Evolutionary conservation across 2,113 vertebrate genomes (phyloP).

Genomic region (Azemiops feae): DNA sequence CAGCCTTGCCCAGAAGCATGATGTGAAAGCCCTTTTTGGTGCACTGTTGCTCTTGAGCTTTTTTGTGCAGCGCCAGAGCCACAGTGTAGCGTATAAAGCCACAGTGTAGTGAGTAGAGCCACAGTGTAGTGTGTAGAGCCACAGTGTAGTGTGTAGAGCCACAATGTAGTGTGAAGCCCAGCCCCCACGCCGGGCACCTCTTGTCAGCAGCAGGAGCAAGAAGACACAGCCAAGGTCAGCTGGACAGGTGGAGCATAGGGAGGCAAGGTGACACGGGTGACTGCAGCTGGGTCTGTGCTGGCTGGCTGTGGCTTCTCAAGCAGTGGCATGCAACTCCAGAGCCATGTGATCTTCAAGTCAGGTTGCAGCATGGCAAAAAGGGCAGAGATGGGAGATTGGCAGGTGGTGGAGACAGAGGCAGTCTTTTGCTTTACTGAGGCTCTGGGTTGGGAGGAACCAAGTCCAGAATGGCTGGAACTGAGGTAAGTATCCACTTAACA

Average conservation of each 20-base stretch:
- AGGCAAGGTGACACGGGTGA: not conserved
- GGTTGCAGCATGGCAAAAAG: not conserved
- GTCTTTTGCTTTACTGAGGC: not conserved
- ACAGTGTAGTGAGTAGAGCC: too few species aligned
- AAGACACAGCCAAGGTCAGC: not conserved
- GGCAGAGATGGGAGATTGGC: not conserved
- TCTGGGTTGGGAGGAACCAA: not conserved
- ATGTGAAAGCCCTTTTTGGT: not conserved
- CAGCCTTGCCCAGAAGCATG: not conserved
- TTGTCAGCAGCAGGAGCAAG: not conserved
- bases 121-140: too few species aligned
- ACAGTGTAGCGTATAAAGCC: not conserved
- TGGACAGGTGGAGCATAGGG: not conserved
- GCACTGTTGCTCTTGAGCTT: not conserved
- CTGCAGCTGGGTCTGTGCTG: not conserved
- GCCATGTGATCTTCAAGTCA: not conserved
- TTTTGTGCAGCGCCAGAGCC: not conserved
- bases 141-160: not conserved
- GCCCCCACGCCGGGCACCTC: not conserved
- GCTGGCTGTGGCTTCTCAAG: not conserved
- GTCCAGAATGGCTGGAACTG: not conserved
- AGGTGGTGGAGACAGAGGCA: not conserved
- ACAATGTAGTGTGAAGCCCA: not conserved
- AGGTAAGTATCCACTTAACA: not conserved
- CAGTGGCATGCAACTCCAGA: not conserved